Evolutionary conservation across 1,140 invertebrate species (phyloP).

Genomic region (Diachasmimorpha longicaudata): DNA sequence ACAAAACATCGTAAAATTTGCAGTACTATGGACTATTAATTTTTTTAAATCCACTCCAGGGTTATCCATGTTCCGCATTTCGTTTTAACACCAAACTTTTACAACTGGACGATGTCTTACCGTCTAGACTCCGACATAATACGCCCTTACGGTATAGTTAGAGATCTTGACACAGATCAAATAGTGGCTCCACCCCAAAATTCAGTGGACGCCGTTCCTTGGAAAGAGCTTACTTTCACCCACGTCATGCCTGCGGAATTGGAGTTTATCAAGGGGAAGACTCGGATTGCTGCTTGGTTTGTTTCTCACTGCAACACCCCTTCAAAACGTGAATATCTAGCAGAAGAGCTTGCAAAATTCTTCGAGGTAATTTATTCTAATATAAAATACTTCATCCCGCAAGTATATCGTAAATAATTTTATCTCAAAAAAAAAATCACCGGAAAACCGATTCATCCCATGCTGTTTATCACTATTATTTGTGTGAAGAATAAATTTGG

Average conservation of each 20-base stretch:
- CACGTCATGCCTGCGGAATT: background rate
- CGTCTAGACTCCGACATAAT: conserved; percentile 18
- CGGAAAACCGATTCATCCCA: too few relatives aligned
- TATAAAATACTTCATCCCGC: too few relatives aligned
- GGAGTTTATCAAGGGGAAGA: conserved; percentile 31
- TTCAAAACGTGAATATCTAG: conserved; percentile 63
- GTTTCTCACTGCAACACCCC: conserved; percentile 66
- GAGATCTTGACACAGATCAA: background rate
- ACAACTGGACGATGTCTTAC: conserved; percentile 22
- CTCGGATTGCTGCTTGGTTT: conserved; percentile 66
- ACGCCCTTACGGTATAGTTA: conserved; percentile 14
- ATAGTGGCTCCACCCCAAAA: background rate
- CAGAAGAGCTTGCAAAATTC: conserved; percentile 58
- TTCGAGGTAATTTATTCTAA: conserved; percentile 44
- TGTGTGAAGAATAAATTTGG: too few relatives aligned
- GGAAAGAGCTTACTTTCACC: background rate
- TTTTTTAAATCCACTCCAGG: background rate
- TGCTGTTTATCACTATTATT: too few relatives aligned
- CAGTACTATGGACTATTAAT: too few relatives aligned
- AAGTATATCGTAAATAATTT: too few relatives aligned
- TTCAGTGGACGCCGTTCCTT: background rate
- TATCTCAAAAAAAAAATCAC: too few relatives aligned
- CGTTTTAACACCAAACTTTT: conserved; percentile 3
- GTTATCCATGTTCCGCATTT: background rate
- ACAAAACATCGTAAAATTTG: background rate